Evolutionary conservation across 2,888 invertebrate genomes (phyloP).

Genomic region (Leptopilina myrica): DNA sequence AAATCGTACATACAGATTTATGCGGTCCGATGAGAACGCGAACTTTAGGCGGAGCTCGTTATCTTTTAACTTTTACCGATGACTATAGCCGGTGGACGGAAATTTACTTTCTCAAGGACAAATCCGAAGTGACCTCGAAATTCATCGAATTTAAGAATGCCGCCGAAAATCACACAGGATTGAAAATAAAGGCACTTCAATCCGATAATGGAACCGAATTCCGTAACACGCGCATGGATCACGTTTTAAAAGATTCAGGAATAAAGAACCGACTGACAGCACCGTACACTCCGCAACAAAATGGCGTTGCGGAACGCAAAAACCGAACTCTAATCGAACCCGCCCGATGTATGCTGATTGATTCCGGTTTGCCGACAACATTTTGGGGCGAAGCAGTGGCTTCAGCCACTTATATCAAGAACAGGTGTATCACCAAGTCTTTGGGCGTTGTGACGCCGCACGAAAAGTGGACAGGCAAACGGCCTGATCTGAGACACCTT

Average conservation of each 20-base stretch:
- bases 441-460: neutral
- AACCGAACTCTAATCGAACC: neutral
- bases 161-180: conserved; percentile 47
- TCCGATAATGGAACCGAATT: conserved; percentile 51
- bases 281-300: conserved; percentile 62
- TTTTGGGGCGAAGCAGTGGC: neutral
- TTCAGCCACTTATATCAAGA: neutral
- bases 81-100: conserved; percentile 42
- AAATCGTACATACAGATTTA: too few species aligned
- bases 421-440: neutral
- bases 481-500: conserved; percentile 53
- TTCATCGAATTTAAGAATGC: conserved; percentile 46
- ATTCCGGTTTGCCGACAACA: neutral
- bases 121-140: conserved; percentile 45
- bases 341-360: neutral
- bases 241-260: conserved; percentile 49
- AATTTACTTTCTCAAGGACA: conserved; percentile 43
- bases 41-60: conserved; percentile 50
- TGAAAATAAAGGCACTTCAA: conserved; percentile 45
- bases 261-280: conserved; percentile 58
- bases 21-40: conserved; percentile 39
- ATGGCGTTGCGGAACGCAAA: conserved; percentile 4
- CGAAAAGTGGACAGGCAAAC: conserved; percentile 33
- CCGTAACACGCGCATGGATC: conserved; percentile 26
- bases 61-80: conserved; percentile 58